A percentile compares a stretch with the other conserved stretches of the same genome.
These are phyloP conservation scores for Malacosoma neustria DNA, from an alignment of 2,888 invertebrate species.

Conservation along the genomic window DNA sequence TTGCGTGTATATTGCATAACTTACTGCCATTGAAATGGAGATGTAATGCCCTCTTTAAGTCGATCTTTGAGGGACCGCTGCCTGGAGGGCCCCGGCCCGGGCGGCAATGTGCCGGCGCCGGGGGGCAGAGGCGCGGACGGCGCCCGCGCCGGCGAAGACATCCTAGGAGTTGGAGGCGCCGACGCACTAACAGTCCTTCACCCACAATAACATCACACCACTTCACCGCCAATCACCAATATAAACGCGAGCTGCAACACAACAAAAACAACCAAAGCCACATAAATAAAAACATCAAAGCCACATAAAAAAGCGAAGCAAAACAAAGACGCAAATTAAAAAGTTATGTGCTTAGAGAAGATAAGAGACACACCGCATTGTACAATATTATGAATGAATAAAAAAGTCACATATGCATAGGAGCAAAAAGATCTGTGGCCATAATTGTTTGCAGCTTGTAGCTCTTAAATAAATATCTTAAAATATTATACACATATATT, in stretches of 20 bases:
- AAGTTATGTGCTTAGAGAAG: slow-evolving; percentile 10
- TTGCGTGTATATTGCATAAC: too few relatives aligned
- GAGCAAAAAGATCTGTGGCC: too few relatives aligned
- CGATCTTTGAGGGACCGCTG: slow-evolving; percentile 86
- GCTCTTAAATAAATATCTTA: too few relatives aligned
- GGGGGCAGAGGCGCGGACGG: slow-evolving; percentile 44
- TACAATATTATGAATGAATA: too few relatives aligned
- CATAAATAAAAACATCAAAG: slow-evolving; percentile 48
- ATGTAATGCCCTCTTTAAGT: slow-evolving; percentile 85
- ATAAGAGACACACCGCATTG: slow-evolving; percentile 17
- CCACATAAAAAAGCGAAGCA: slow-evolving; percentile 59
- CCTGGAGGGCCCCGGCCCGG: slow-evolving; percentile 76
- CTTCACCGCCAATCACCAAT: slow-evolving; percentile 46
- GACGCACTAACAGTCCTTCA: slow-evolving; percentile 34
- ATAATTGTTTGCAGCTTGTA: too few relatives aligned
- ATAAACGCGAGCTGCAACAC: slow-evolving; percentile 65
- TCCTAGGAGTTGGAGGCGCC: slow-evolving; percentile 21
- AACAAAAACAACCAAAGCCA: slow-evolving; percentile 62
- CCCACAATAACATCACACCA: slow-evolving; percentile 47
- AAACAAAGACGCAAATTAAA: slow-evolving; percentile 26
- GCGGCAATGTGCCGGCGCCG: slow-evolving; percentile 61
- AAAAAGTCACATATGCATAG: too few relatives aligned
- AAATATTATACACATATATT: too few relatives aligned
- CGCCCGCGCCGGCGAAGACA: slow-evolving; percentile 61
- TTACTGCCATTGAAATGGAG: slow-evolving; percentile 89